phyloP scores from a whole-genome alignment of 2,797 vertebrate species.

The Malurus leucopterus region DNA sequence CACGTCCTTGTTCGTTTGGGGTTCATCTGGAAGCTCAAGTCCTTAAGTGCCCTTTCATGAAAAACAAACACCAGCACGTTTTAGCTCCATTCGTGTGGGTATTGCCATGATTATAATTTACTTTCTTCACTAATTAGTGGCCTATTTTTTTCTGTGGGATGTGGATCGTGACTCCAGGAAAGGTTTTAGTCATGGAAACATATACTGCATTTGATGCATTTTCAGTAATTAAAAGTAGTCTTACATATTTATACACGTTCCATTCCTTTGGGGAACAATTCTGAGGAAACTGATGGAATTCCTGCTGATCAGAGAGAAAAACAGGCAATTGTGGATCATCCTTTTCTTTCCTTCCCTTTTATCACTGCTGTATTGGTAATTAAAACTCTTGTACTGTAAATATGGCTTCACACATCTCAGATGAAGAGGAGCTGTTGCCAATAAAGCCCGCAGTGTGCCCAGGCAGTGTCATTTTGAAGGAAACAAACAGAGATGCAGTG shows the following conservation, averaged over 20 bases:
- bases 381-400: slow-evolving; percentile 48
- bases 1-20: not conserved
- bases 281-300: not conserved
- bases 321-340: not conserved
- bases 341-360: slow-evolving; percentile 3
- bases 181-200: slow-evolving; percentile 27
- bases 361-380: slow-evolving; percentile 12
- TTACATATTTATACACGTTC: not conserved
- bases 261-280: slow-evolving; percentile 21
- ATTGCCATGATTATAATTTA: slow-evolving; percentile 6
- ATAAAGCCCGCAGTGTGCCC: not conserved
- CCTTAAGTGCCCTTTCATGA: not conserved
- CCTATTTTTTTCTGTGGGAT: slow-evolving; percentile 30
- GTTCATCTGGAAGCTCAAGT: not conserved
- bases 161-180: slow-evolving; percentile 9
- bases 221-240: slow-evolving; percentile 23
- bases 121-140: slow-evolving; percentile 49
- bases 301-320: not conserved
- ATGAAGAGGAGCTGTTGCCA: slow-evolving; percentile 17
- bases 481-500: not conserved
- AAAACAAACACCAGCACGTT: not conserved
- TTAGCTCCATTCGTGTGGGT: not conserved
- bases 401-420: slow-evolving; percentile 2
- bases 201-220: not conserved
- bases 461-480: not conserved